Percentiles rank a stretch among this genome's conserved stretches.
phyloP scores from a whole-genome alignment of 2,888 invertebrate genomes.

The Drosophila atroscutellata region DNA sequence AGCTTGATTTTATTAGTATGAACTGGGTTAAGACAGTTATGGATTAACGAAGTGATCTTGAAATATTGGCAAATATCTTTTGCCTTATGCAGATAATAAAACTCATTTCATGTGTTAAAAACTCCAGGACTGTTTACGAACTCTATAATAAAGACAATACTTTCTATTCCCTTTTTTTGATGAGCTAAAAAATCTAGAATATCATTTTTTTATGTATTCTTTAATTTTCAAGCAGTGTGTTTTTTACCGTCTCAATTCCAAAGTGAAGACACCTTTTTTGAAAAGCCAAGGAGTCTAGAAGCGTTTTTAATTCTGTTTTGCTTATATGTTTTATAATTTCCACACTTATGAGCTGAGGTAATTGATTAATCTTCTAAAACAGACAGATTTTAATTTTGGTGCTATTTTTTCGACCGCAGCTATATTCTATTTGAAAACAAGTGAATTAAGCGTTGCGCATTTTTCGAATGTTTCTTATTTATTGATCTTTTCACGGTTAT shows the following conservation, averaged over 20 bases:
- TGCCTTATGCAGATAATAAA: background rate
- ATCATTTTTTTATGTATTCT: too few species aligned
- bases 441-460: conserved; percentile 15
- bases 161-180: too few species aligned
- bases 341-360: background rate
- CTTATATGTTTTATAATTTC: background rate
- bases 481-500: conserved; percentile 70
- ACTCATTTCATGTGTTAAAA: too few species aligned
- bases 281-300: background rate
- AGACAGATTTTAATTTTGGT: background rate
- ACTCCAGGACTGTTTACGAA: rapidly evolving
- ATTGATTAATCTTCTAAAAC: background rate
- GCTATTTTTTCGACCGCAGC: background rate
- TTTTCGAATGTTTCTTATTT: conserved; percentile 34
- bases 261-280: background rate
- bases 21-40: background rate
- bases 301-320: background rate
- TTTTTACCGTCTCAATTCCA: background rate
- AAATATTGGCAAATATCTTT: background rate
- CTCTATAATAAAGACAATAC: too few species aligned
- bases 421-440: background rate
- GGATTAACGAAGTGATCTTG: background rate
- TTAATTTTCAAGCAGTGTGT: too few species aligned
- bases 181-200: too few species aligned
- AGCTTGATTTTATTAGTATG: background rate